Conservation (phyloP, 2,888 invertebrate species). For the Parelbella ahira region DNA sequence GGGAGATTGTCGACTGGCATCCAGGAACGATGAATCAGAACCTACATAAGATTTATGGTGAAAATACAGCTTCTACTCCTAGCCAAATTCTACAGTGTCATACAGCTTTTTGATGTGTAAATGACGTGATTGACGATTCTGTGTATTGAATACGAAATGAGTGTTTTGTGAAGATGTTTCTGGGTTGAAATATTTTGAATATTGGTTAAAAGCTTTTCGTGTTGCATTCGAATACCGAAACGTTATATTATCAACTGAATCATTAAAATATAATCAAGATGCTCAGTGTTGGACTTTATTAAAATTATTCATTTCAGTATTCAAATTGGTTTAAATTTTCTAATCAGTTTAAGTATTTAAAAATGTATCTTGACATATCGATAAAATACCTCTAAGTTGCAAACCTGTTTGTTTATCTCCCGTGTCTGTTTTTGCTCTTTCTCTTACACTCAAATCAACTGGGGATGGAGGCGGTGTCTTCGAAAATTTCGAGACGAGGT, state of each 20-base stretch:
- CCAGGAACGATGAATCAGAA: conserved; percentile 74
- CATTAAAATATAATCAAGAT: no score
- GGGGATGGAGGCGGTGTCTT: conserved; percentile 87
- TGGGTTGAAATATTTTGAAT: neutral
- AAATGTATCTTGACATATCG: no score
- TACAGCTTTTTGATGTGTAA: neutral
- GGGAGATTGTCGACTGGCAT: conserved; percentile 69
- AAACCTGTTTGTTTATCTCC: conserved; percentile 66
- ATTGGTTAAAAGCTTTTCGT: no score
- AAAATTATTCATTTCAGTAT: no score
- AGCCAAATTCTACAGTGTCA: conserved; percentile 27
- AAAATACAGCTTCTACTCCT: conserved; percentile 45
- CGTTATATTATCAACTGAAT: no score
- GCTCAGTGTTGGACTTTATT: no score
- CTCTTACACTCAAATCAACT: conserved; percentile 81
- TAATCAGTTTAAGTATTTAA: no score
- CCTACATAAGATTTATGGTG: conserved; percentile 45
- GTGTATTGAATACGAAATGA: neutral
- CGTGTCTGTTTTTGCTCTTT: conserved; percentile 67
- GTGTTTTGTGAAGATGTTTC: neutral
- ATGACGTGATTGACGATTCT: neutral
- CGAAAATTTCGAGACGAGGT: conserved; percentile 82
- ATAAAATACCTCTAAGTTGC: conserved; percentile 64
- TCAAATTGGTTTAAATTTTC: no score
- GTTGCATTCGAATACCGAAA: no score